phyloP scores from a whole-genome alignment of 2,888 invertebrate species.

The Danaus chrysippus region DNA sequence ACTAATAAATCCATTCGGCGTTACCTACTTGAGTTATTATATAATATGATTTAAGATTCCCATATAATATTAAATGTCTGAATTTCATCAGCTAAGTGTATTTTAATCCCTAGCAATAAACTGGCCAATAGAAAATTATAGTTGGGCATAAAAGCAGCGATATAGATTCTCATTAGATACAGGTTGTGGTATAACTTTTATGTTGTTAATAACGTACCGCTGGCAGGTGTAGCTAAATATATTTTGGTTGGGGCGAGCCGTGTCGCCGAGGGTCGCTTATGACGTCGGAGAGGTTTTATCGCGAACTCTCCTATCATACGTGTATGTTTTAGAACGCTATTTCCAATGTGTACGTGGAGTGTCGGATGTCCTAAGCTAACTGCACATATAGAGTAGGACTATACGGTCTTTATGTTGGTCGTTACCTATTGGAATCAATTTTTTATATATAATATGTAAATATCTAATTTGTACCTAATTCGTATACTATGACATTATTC shows the following conservation, averaged over 20 bases:
- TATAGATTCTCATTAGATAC: constrained; percentile 22
- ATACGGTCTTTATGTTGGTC: constrained; percentile 54
- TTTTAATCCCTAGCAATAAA: constrained; percentile 14
- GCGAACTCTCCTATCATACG: constrained; percentile 51
- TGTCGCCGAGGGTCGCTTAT: constrained; percentile 42
- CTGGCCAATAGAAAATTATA: constrained; percentile 16
- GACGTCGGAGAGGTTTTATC: constrained; percentile 54
- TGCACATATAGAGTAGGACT: constrained; percentile 44
- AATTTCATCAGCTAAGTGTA: constrained; percentile 9
- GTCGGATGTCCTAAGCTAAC: constrained; percentile 59
- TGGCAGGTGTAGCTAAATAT: constrained; percentile 29
- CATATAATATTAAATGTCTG: not conserved
- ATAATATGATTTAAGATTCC: too few species aligned
- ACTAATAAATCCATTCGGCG: too few species aligned
- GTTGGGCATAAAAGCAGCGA: constrained; percentile 13
- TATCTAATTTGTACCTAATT: too few species aligned
- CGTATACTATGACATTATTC: too few species aligned
- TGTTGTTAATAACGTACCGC: constrained; percentile 26
- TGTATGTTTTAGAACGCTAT: constrained; percentile 44
- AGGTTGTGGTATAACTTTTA: constrained; percentile 24
- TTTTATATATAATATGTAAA: too few species aligned
- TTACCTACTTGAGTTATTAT: too few species aligned
- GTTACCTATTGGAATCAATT: constrained; percentile 46
- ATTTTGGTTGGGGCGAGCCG: constrained; percentile 39
- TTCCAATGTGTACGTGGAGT: constrained; percentile 46